Conservation (phyloP, 2,888 invertebrate species). For the Marronus borbonicus region DNA sequence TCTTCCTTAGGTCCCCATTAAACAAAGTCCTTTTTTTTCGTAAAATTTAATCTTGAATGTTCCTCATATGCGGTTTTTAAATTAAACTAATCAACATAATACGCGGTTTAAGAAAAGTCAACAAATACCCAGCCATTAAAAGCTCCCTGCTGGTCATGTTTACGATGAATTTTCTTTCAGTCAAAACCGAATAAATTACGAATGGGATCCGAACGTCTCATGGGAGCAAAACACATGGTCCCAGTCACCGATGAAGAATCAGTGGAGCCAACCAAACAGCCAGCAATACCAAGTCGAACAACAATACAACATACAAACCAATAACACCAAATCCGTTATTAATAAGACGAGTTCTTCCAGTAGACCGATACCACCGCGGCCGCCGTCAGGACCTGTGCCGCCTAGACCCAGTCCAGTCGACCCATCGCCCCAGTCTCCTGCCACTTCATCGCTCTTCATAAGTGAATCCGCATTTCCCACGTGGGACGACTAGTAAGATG, state of each 20-base stretch:
- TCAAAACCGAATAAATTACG: conserved; percentile 55
- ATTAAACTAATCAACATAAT: no score
- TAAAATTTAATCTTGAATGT: no score
- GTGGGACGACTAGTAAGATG: conserved; percentile 77
- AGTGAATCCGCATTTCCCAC: conserved; percentile 76
- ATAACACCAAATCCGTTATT: conserved; percentile 68
- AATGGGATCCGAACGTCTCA: conserved; percentile 66
- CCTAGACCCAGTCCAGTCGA: conserved; percentile 61
- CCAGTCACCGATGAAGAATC: conserved; percentile 59
- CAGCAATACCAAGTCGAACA: conserved; percentile 68
- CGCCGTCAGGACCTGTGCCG: conserved; percentile 53
- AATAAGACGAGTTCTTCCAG: conserved; percentile 60
- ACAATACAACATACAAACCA: conserved; percentile 67
- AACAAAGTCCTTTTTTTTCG: no score
- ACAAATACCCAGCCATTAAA: no score
- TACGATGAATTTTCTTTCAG: neutral
- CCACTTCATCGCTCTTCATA: conserved; percentile 71
- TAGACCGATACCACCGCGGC: conserved; percentile 57
- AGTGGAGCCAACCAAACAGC: conserved; percentile 53
- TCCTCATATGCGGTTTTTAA: no score
- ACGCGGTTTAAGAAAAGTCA: no score
- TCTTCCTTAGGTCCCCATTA: no score
- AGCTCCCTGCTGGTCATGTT: no score
- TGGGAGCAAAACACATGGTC: conserved; percentile 70
- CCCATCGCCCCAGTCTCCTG: conserved; percentile 62